Evolutionary conservation across 2,797 vertebrate species (phyloP).

Genomic region (Enteromius unitaeniatus): DNA sequence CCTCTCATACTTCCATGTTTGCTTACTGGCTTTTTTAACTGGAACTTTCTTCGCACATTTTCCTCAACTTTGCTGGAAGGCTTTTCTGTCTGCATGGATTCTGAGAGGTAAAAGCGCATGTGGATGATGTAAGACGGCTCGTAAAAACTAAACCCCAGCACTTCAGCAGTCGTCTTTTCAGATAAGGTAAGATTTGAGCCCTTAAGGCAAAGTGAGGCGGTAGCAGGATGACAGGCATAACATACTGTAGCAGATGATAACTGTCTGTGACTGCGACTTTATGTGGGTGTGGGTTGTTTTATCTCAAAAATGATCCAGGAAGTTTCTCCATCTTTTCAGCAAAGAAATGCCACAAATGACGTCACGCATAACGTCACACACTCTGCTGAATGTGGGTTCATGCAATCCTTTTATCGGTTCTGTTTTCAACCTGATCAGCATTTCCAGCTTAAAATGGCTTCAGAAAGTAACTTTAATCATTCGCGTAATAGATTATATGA

Average conservation of each 20-base stretch:
- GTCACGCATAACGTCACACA: constrained; percentile 11
- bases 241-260: not conserved
- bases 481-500: not conserved
- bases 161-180: constrained; percentile 23
- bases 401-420: not conserved
- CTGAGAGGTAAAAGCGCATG: not conserved
- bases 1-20: constrained; percentile 3
- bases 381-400: not conserved
- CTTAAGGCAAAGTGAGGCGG: constrained; percentile 10
- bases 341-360: not conserved
- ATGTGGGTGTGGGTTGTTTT: not conserved
- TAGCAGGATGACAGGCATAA: constrained; percentile 8
- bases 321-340: constrained; percentile 8
- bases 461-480: not conserved
- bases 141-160: not conserved
- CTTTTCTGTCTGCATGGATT: constrained; percentile 18
- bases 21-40: constrained; percentile 14
- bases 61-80: constrained; percentile 46
- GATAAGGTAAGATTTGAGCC: constrained; percentile 29
- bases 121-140: constrained; percentile 1
- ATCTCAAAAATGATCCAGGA: constrained; percentile 7
- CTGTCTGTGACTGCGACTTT: not conserved
- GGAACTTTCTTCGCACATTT: not conserved
- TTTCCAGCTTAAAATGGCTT: not conserved
- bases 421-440: constrained; percentile 11